Percentiles rank a stretch among this genome's conserved stretches.
Evolutionary conservation across 2,113 vertebrate species (phyloP).

Genomic region (Aplodontia rufa): DNA sequence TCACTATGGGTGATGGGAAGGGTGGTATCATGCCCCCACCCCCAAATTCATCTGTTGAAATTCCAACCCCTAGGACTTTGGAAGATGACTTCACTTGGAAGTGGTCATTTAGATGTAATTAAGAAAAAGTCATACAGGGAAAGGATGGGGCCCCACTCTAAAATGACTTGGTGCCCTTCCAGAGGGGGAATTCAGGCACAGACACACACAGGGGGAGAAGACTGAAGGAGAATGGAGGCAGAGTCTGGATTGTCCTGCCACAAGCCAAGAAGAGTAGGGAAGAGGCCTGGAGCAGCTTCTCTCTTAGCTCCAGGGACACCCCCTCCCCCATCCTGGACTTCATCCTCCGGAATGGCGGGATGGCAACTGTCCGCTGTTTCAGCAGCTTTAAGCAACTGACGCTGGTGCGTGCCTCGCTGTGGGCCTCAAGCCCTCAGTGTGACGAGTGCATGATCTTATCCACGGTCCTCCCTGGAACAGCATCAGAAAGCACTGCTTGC

Average conservation of each 20-base stretch:
- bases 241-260: background rate
- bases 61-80: background rate
- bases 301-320: accelerated
- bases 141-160: background rate
- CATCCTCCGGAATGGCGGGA: accelerated
- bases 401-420: accelerated
- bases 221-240: background rate
- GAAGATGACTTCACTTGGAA: background rate
- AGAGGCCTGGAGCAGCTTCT: background rate
- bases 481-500: background rate
- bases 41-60: background rate
- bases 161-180: background rate
- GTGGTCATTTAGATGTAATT: background rate
- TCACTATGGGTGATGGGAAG: accelerated
- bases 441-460: background rate
- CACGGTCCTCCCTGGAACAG: background rate
- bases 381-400: too few relatives aligned
- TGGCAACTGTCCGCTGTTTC: background rate
- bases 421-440: accelerated
- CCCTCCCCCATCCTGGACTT: background rate
- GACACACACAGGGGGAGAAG: accelerated
- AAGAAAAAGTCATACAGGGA: background rate
- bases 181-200: background rate
- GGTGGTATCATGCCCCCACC: accelerated
- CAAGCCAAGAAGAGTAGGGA: background rate